phyloP scores from a whole-genome alignment of 2,888 invertebrate species.

The Saturnia pavonia region DNA sequence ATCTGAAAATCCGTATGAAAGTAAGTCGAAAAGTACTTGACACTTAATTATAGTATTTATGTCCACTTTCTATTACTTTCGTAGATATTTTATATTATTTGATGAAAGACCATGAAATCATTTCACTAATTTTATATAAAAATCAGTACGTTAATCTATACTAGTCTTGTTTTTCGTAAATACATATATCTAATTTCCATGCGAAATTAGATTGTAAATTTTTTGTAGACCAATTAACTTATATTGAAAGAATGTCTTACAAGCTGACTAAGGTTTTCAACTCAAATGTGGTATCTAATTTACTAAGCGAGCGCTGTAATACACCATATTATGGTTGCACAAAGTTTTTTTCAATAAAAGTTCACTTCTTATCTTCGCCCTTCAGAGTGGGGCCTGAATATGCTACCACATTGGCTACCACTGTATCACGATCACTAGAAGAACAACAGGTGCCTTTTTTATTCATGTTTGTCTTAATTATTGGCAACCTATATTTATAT shows the following conservation, averaged over 20 bases:
- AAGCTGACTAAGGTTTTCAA: not conserved
- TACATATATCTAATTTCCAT: not conserved
- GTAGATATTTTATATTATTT: not conserved
- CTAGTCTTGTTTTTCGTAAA: not conserved
- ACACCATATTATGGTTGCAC: not conserved
- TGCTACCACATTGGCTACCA: too few relatives aligned
- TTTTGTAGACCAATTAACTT: not conserved
- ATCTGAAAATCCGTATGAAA: slow-evolving; percentile 49
- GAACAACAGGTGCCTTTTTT: too few relatives aligned
- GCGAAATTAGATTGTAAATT: not conserved
- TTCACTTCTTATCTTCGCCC: too few relatives aligned
- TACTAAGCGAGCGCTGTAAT: not conserved
- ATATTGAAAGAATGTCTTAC: not conserved
- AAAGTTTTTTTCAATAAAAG: too few relatives aligned
- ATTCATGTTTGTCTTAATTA: too few relatives aligned
- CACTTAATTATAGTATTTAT: slow-evolving; percentile 16
- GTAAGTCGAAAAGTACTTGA: slow-evolving; percentile 48
- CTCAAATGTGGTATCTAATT: not conserved
- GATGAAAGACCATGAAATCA: not conserved
- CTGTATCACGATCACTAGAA: too few relatives aligned
- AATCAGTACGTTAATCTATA: not conserved
- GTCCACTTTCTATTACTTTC: not conserved
- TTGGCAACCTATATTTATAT: too few relatives aligned
- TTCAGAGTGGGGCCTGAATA: too few relatives aligned
- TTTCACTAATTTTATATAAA: not conserved